Base-by-base conservation (phyloP, 2,797 vertebrate genomes). In the Synanceia verrucosa region DNA sequence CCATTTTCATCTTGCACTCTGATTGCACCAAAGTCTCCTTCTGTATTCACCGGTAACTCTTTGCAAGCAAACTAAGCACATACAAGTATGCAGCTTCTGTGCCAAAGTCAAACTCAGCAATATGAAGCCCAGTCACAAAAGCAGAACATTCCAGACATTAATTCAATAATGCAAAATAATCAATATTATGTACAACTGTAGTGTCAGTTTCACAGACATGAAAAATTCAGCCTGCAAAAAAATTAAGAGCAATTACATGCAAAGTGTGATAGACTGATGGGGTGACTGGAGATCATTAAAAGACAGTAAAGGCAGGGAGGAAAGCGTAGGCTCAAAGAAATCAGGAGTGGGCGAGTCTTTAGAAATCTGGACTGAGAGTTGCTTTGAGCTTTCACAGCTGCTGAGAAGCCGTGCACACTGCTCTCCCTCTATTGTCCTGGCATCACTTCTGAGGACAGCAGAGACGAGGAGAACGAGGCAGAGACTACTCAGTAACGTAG, bases 351-450 rank as follows among this genome's bases (percentile, higher is more conserved):
- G 85, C 9, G 86, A 73, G 82, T 56, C 74, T 43, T 63, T 60
- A 76, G 77, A 86, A 83, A 86, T 84, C 78, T 88, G 84, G 82
- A 79, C 81, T 33, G 79, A 83, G 82, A 81, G 72, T 61, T 56
- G 79, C 86, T 91, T 86, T 90, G 91, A 93, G 91, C 87, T 90
- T 89, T 87, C 87, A 77, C 93, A 93, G 92, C 91, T 94, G 92
- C 85, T 89, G 85, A 80, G 74, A 88, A 84, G 76, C 81, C 81
- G 61, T 67, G 65, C 78, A 70, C 76, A 71, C 88, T 79, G 74
- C 88, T 83, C 86, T 84, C 78, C 71, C 70, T 83, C 79, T 76
- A 86, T 87, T 87, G 88, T 88, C 76, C 88, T 94, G 92, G 92
- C 92, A 91, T 73, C 70, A 84, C 86, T 90, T 93, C 91, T 92